These are phyloP conservation scores for Cygnus buccinator DNA, from an alignment of 2,113 vertebrate genomes.

Conservation along the genomic window DNA sequence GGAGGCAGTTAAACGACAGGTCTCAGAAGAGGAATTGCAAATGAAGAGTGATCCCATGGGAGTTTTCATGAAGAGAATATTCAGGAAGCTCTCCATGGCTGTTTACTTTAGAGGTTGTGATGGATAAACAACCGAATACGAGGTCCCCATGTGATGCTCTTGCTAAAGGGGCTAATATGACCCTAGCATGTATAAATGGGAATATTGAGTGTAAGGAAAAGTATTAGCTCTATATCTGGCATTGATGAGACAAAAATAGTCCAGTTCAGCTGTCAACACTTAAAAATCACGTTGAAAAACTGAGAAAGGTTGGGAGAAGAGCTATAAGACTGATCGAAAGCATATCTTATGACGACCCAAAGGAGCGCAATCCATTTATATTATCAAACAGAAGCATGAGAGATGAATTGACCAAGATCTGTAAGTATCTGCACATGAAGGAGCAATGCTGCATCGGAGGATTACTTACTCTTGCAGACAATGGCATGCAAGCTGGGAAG, in stretches of 20 bases:
- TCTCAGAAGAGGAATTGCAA: slow-evolving; percentile 33
- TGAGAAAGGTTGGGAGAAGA: neutral
- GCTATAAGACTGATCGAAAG: neutral
- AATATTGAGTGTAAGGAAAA: neutral
- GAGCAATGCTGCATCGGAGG: neutral
- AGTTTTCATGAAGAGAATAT: slow-evolving; percentile 9
- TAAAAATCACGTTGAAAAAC: neutral
- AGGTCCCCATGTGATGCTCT: neutral
- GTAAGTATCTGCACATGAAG: neutral
- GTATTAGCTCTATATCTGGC: neutral
- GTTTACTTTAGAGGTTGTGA: slow-evolving; percentile 9
- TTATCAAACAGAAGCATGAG: neutral
- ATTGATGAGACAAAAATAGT: neutral
- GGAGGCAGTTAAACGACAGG: slow-evolving; percentile 8
- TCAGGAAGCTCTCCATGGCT: slow-evolving; percentile 29
- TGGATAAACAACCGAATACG: neutral
- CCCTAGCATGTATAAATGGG: slow-evolving; percentile 4
- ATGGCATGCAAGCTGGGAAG: neutral
- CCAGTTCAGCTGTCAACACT: neutral
- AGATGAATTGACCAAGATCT: neutral
- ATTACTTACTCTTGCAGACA: neutral
- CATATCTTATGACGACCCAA: neutral
- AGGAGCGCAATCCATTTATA: neutral
- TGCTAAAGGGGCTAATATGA: slow-evolving; percentile 3
- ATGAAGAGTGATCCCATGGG: slow-evolving; percentile 18